These are phyloP conservation scores for Chaetodon trifasciatus DNA, from an alignment of 2,797 vertebrate genomes.

Conservation along the genomic window DNA sequence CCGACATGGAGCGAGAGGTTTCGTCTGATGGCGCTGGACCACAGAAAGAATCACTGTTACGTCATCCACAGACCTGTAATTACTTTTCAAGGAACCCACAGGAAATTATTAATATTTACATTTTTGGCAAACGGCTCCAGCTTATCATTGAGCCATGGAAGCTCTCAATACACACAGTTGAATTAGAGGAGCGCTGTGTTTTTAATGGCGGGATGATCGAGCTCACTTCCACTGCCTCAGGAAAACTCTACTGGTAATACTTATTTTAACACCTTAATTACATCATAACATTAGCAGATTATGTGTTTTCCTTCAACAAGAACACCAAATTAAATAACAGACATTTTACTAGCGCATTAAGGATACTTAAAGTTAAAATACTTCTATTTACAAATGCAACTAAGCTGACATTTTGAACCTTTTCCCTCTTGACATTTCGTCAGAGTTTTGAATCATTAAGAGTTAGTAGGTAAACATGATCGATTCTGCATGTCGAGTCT, in stretches of 20 bases:
- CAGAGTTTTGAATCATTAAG: neutral
- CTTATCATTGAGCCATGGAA: neutral
- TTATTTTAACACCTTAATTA: neutral
- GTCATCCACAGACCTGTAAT: neutral
- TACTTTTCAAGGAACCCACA: neutral
- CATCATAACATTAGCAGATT: neutral
- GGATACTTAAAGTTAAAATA: neutral
- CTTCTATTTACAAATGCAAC: neutral
- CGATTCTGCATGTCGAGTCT: no score
- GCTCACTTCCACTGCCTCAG: neutral
- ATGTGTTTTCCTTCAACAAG: neutral
- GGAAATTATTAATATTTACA: neutral
- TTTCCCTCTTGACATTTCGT: slow-evolving; percentile 1
- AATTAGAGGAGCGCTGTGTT: slow-evolving; percentile 9
- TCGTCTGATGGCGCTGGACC: slow-evolving; percentile 7
- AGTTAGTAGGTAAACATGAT: neutral
- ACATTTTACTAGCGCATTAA: neutral
- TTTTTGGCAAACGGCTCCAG: neutral
- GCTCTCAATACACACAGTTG: neutral
- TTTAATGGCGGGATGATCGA: slow-evolving; percentile 1
- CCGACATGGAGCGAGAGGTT: neutral
- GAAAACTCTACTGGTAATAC: neutral
- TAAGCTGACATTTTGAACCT: neutral
- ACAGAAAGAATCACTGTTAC: neutral
- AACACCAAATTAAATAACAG: neutral